phyloP scores from a whole-genome alignment of 2,888 invertebrate species.

The Calameuta pallipes region DNA sequence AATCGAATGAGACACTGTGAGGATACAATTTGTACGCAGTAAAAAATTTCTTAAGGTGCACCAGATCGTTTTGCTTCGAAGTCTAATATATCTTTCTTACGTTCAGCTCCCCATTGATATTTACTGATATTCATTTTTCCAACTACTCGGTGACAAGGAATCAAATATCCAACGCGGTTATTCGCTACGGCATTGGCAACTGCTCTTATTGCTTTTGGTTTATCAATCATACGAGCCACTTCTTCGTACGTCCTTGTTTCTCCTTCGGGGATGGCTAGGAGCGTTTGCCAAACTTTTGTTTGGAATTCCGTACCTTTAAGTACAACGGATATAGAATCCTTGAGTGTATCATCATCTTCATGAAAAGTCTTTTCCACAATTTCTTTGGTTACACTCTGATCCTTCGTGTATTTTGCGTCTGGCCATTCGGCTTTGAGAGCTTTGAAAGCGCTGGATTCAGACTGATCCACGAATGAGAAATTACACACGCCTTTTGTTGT shows the following conservation, averaged over 20 bases:
- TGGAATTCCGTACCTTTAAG: slow-evolving; percentile 57
- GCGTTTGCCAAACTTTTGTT: slow-evolving; percentile 49
- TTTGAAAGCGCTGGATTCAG: slow-evolving; percentile 26
- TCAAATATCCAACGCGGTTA: slow-evolving; percentile 49
- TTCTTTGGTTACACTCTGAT: slow-evolving; percentile 19
- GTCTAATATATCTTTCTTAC: slow-evolving; percentile 41
- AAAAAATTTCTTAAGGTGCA: background rate
- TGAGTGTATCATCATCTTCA: background rate
- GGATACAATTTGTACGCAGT: background rate
- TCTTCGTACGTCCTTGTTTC: slow-evolving; percentile 44
- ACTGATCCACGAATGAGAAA: slow-evolving; percentile 40
- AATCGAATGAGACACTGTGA: background rate
- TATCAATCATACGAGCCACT: slow-evolving; percentile 45
- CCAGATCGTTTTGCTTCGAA: slow-evolving; percentile 32
- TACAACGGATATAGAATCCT: slow-evolving; percentile 32
- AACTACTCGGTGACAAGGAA: slow-evolving; percentile 58
- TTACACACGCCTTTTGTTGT: slow-evolving; percentile 40
- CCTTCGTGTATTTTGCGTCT: slow-evolving; percentile 26
- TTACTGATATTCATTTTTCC: slow-evolving; percentile 48
- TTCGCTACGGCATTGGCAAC: slow-evolving; percentile 50
- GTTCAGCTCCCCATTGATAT: slow-evolving; percentile 45
- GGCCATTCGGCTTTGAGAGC: slow-evolving; percentile 41
- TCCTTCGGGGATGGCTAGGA: slow-evolving; percentile 44
- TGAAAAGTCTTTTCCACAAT: slow-evolving; percentile 35
- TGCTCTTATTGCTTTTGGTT: slow-evolving; percentile 49